Evolutionary conservation across 2,888 invertebrate genomes (phyloP), one percentile per base, ranked within the genome.

Genomic region (Cheiracanthium punctorium): DNA sequence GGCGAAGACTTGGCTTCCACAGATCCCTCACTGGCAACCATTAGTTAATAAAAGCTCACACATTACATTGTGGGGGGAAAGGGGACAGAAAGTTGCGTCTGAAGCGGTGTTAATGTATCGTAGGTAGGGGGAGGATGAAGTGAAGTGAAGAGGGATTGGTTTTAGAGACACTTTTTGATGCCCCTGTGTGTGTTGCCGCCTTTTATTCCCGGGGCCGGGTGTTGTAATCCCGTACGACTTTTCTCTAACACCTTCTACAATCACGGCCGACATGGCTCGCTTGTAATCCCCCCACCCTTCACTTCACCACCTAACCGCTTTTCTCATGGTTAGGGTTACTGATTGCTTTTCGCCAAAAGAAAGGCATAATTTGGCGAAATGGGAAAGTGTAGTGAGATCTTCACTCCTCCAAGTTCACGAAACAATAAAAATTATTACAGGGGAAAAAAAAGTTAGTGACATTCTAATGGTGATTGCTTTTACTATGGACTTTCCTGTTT

Each of bases 131-230:
- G 10, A 37, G 20, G 43, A 74, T 24, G 74, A 71, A 65, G 32
- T 64, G 52, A 70, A 69, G 79, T 28, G 58, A 24, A 32, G 73
- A 73, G 73, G 84, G 84, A 84, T 79, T 79, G 84, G 79, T 79
- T 79, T 79, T 84, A 79, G 29, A 73, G 84, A 79, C 84, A 74
- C 73, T 74, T 79, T 84, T 79, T 79, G 84, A 84, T 84, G 71
- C 82, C 48, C 20, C 30, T 48, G 37, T 77, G 77, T 72, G n/a
- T 33, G 58, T 37, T 24, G 58, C 67, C 24, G 33, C 71, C 76
- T 82, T 82, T 82, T 77, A 77, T 82, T 77, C 77, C 29, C 64
- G 41, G 67, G 52, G 28, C 67, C 24, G 17, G 69, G n/a, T n/a
- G 32, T 65, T 72, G 52, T 84, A 84, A 84, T 84, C 84, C 79